phyloP scores from a whole-genome alignment of 1,140 invertebrate genomes.

The Drosophila murphyi region DNA sequence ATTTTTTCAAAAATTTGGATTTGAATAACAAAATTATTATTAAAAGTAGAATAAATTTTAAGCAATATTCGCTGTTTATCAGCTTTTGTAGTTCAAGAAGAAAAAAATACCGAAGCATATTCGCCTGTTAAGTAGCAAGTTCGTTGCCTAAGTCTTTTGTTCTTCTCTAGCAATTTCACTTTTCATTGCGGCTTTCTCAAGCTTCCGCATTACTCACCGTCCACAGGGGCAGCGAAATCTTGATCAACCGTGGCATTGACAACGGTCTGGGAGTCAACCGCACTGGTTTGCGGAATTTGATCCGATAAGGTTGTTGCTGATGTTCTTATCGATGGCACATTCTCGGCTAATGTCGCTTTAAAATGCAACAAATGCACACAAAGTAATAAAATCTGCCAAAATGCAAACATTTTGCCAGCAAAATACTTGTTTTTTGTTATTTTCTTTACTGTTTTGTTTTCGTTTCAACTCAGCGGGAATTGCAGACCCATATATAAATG shows the following conservation, averaged over 20 bases:
- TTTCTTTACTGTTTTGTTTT: slow-evolving; percentile 70
- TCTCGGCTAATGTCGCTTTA: slow-evolving; percentile 63
- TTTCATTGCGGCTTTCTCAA: slow-evolving; percentile 18
- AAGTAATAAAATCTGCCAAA: slow-evolving; percentile 77
- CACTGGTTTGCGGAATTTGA: slow-evolving; percentile 22
- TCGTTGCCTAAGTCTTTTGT: slow-evolving; percentile 55
- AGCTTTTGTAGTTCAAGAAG: too few species aligned
- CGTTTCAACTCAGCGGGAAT: slow-evolving; percentile 51
- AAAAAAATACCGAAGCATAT: not conserved
- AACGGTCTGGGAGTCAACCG: slow-evolving; percentile 25
- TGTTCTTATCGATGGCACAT: slow-evolving; percentile 51
- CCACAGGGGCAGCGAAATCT: slow-evolving; percentile 9
- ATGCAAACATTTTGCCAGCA: slow-evolving; percentile 67
- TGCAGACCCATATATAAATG: slow-evolving; percentile 75
- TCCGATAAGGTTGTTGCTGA: slow-evolving; percentile 27
- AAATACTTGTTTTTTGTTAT: slow-evolving; percentile 30
- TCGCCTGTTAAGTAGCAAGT: slow-evolving; percentile 5
- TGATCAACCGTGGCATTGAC: slow-evolving; percentile 47
- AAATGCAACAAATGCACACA: slow-evolving; percentile 81
- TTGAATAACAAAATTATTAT: not conserved
- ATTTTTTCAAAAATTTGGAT: not conserved
- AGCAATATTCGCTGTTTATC: not conserved
- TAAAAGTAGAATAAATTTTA: not conserved
- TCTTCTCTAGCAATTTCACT: slow-evolving; percentile 35
- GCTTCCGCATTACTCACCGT: slow-evolving; percentile 24